Conservation (phyloP, 1,140 invertebrate genomes). For the Harlomillsia oculata region DNA sequence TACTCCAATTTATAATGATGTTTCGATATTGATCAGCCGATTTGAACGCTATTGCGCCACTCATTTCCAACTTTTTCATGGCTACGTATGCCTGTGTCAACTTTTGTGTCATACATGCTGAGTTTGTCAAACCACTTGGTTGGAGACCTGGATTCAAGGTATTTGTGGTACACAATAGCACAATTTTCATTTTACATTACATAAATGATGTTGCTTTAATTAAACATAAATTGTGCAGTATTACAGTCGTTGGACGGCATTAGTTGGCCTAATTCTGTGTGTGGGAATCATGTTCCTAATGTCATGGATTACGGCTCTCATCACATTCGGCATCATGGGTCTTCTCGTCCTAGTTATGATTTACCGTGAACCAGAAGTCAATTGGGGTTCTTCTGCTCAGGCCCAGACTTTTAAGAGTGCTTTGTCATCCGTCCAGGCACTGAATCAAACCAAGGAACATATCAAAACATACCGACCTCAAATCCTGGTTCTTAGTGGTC, state of each 20-base stretch:
- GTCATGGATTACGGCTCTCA: conserved; percentile 48
- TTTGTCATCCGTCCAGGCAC: conserved; percentile 44
- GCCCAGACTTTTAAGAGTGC: conserved; percentile 50
- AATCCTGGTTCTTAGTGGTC: conserved; percentile 47
- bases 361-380: conserved; percentile 53
- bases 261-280: conserved; percentile 33
- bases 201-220: no score
- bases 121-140: conserved; percentile 70
- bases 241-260: conserved; percentile 49
- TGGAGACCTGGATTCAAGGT: conserved; percentile 81
- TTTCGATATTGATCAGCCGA: conserved; percentile 54
- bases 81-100: conserved; percentile 94
- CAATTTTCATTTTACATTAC: no score
- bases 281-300: conserved; percentile 48
- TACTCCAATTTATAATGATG: conserved; percentile 11
- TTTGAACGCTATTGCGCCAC: conserved; percentile 81
- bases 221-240: conserved; percentile 42
- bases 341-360: conserved; percentile 46
- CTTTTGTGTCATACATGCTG: conserved; percentile 94
- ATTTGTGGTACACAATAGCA: conserved; percentile 38
- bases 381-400: conserved; percentile 55
- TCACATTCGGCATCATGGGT: conserved; percentile 47
- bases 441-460: conserved; percentile 48
- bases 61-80: conserved; percentile 96
- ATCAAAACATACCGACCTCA: conserved; percentile 54